phyloP scores from a whole-genome alignment of 2,113 vertebrate genomes.

The Cynocephalus volans region DNA sequence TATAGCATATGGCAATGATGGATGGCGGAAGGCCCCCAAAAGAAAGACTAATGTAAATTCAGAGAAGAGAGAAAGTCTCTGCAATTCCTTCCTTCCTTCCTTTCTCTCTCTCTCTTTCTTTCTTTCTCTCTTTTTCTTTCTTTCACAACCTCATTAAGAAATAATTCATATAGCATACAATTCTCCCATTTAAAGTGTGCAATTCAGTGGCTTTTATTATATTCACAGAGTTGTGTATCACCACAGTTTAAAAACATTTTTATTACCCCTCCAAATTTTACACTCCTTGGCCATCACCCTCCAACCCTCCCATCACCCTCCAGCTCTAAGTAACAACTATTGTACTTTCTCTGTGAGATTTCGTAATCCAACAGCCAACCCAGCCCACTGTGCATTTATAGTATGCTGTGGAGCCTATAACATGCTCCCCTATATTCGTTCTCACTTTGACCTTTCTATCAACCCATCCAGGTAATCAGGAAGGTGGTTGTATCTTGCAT shows the following conservation, averaged over 20 bases:
- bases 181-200: not conserved
- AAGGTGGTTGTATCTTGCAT: not conserved
- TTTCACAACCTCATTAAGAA: not conserved
- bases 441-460: slow-evolving; percentile 5
- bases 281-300: not conserved
- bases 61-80: not conserved
- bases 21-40: not conserved
- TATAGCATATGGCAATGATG: not conserved
- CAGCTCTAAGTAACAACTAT: not conserved
- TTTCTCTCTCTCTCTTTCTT: not conserved
- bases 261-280: not conserved
- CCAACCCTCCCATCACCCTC: not conserved
- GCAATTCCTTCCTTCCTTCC: not conserved
- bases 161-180: not conserved
- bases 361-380: not conserved
- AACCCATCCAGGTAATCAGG: not conserved
- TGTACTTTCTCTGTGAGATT: not conserved
- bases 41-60: not conserved
- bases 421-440: not conserved
- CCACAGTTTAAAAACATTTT: slow-evolving; percentile 1
- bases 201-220: not conserved
- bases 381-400: not conserved
- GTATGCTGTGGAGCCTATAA: not conserved
- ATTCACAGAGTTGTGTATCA: not conserved
- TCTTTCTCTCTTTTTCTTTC: not conserved